Conservation (phyloP, 2,113 vertebrate species). For the Mustelus asterias region DNA sequence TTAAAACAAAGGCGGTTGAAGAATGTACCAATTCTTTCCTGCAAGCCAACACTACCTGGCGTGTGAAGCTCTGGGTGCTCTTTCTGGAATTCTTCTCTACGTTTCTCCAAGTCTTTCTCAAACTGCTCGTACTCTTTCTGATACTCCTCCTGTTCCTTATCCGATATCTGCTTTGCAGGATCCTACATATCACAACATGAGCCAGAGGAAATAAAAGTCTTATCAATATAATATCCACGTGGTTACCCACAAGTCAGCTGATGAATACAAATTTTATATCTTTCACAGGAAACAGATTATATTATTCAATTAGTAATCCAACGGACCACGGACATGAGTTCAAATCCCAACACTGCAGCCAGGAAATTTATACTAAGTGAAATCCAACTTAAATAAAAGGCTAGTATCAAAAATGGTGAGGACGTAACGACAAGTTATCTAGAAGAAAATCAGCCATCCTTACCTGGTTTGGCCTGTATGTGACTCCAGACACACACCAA, state of each 20-base stretch:
- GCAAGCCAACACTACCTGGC: neutral
- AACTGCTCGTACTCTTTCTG: constrained; percentile 44
- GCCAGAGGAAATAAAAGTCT: neutral
- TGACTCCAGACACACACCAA: too few relatives aligned
- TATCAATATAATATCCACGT: neutral
- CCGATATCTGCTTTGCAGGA: constrained; percentile 31
- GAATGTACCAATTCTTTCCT: neutral
- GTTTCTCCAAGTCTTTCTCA: constrained; percentile 40
- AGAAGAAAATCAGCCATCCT: too few relatives aligned
- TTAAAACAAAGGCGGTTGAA: neutral
- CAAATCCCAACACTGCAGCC: neutral
- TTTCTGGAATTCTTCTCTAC: constrained; percentile 30
- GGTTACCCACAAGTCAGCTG: neutral
- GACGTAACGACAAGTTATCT: too few relatives aligned
- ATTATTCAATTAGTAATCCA: too few relatives aligned
- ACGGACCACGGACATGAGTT: neutral
- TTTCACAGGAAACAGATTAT: neutral
- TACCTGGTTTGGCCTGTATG: too few relatives aligned
- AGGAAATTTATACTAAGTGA: too few relatives aligned
- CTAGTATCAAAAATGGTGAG: too few relatives aligned
- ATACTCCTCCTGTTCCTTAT: constrained; percentile 41
- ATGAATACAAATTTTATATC: neutral
- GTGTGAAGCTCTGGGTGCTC: constrained; percentile 30
- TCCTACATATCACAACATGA: constrained; percentile 34
- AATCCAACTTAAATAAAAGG: too few relatives aligned